Conservation (phyloP, 2,113 vertebrate genomes). For the Chamaea fasciata region DNA sequence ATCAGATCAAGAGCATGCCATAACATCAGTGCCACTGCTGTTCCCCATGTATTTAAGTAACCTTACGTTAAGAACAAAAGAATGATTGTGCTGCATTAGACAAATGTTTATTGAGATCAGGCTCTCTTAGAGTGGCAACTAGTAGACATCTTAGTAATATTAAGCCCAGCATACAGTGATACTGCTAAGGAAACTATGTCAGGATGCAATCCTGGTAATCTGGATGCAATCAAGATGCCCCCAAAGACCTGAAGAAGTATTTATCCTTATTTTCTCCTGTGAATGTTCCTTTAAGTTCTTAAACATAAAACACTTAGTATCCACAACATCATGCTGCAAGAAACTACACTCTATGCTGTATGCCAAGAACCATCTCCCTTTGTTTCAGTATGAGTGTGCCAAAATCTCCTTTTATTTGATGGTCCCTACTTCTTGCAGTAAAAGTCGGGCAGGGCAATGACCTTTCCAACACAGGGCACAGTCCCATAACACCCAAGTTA, state of each 20-base stretch:
- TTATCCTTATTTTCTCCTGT: not conserved
- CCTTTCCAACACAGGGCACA: accelerated
- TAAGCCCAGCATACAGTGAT: not conserved
- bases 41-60: not conserved
- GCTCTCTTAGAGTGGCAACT: not conserved
- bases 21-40: not conserved
- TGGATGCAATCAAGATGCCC: too few relatives aligned
- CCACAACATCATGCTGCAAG: not conserved
- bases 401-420: not conserved
- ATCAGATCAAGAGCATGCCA: not conserved
- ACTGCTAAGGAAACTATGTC: not conserved
- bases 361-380: not conserved
- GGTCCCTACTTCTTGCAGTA: not conserved
- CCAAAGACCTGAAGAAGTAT: not conserved
- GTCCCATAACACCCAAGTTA: accelerated
- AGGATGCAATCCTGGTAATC: not conserved
- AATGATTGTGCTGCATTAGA: not conserved
- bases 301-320: not conserved
- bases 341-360: not conserved
- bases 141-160: not conserved
- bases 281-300: not conserved
- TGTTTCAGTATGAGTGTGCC: not conserved
- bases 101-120: not conserved
- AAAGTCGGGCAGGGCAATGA: not conserved
- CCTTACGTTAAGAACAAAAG: not conserved